These are phyloP conservation scores for Sebastes ruberrimus DNA, from an alignment of 2,797 vertebrate genomes.

Conservation along the genomic window DNA sequence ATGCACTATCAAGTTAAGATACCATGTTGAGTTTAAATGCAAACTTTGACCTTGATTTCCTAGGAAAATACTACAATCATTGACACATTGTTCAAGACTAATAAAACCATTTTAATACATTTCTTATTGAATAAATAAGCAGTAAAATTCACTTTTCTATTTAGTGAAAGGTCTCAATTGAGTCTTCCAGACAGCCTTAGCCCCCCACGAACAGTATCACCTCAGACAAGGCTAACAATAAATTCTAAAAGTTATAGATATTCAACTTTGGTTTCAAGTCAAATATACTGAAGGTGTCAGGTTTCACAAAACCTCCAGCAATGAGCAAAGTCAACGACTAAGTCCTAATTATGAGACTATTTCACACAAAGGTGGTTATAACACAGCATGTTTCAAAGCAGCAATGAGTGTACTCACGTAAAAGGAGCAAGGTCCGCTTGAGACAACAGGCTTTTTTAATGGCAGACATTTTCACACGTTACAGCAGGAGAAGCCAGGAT, in stretches of 20 bases:
- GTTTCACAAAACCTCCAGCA: neutral
- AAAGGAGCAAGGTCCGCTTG: neutral
- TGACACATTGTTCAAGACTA: neutral
- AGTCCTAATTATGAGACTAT: no score
- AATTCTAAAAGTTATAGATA: neutral
- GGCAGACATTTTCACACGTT: neutral
- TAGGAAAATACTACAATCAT: neutral
- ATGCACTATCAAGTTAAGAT: neutral
- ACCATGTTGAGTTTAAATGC: neutral
- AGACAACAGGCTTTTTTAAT: accelerated
- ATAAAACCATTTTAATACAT: no score
- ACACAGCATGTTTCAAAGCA: neutral
- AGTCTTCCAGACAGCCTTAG: neutral
- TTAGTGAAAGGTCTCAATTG: neutral
- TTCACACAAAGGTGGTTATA: neutral
- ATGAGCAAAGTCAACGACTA: neutral
- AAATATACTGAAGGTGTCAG: neutral
- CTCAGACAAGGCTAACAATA: neutral
- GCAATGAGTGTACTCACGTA: neutral
- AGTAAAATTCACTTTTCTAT: neutral
- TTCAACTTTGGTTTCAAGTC: neutral
- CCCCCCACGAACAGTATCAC: neutral
- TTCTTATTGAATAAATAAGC: no score
- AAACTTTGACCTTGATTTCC: no score
- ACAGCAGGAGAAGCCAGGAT: neutral